A percentile compares a stretch with the other conserved stretches of the same genome.
Conservation (phyloP, 2,888 invertebrate species). For the Euspilapteryx auroguttella region DNA sequence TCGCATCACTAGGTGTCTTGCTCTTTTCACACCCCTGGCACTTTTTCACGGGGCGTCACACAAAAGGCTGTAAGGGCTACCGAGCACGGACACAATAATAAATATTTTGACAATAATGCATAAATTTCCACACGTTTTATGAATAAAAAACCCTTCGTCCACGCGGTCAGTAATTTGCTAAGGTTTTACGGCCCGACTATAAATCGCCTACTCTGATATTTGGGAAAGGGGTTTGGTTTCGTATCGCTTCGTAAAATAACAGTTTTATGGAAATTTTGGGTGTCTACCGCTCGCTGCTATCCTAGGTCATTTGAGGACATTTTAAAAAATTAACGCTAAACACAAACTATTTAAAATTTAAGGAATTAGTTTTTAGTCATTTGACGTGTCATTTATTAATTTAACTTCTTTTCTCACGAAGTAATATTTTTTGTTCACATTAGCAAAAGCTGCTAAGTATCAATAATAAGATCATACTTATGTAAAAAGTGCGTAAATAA, state of each 20-base stretch:
- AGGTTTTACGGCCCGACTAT: not conserved
- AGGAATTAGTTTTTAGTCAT: no score
- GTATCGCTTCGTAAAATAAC: not conserved
- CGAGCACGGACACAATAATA: slow-evolving; percentile 51
- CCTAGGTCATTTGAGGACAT: no score
- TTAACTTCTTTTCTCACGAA: no score
- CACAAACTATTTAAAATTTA: no score
- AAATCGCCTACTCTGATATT: not conserved
- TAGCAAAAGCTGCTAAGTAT: no score
- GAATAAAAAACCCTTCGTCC: not conserved
- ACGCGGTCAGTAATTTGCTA: not conserved
- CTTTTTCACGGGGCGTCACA: slow-evolving; percentile 41
- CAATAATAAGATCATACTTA: no score
- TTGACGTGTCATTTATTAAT: no score
- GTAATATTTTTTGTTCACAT: no score
- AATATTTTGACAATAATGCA: slow-evolving; percentile 60
- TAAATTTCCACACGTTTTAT: slow-evolving; percentile 48
- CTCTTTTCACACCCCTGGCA: slow-evolving; percentile 42
- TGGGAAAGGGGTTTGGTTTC: not conserved
- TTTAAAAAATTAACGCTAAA: no score
- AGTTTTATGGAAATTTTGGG: no score
- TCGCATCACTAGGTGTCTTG: slow-evolving; percentile 20
- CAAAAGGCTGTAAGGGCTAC: slow-evolving; percentile 50
- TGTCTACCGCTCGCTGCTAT: no score
- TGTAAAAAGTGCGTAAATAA: no score